phyloP scores from a whole-genome alignment of 2,113 vertebrate genomes.

The Odontophorus gujanensis region DNA sequence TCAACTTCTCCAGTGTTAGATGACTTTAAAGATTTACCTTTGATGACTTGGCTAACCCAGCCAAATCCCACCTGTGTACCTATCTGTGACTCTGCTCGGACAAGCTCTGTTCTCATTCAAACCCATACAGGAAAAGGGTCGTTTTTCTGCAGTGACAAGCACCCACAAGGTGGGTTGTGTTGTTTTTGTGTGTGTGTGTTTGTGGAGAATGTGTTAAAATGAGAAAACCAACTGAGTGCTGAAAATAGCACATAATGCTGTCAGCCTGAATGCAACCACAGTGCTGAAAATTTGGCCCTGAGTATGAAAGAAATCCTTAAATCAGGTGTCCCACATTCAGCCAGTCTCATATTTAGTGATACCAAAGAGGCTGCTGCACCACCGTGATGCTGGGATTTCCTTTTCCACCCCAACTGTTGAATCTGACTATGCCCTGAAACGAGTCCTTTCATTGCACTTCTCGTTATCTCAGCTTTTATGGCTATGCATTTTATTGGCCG shows the following conservation, averaged over 20 bases:
- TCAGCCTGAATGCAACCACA: neutral
- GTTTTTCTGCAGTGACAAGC: neutral
- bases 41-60: neutral
- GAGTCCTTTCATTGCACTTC: neutral
- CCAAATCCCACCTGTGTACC: neutral
- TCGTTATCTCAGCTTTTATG: neutral
- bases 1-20: neutral
- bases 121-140: neutral
- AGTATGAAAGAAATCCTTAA: neutral
- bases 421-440: neutral
- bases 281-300: neutral
- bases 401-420: neutral
- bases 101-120: neutral
- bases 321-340: neutral
- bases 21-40: neutral
- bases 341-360: neutral
- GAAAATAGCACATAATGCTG: neutral
- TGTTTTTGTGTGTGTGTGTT: neutral
- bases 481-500: neutral
- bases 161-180: neutral
- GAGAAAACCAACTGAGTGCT: neutral
- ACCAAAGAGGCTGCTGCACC: neutral
- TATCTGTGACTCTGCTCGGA: neutral
- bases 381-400: neutral
- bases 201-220: neutral